Evolutionary conservation across 2,888 invertebrate genomes (phyloP), one percentile per base, ranked within the genome.

Genomic region (Blastobasis lacticolella): DNA sequence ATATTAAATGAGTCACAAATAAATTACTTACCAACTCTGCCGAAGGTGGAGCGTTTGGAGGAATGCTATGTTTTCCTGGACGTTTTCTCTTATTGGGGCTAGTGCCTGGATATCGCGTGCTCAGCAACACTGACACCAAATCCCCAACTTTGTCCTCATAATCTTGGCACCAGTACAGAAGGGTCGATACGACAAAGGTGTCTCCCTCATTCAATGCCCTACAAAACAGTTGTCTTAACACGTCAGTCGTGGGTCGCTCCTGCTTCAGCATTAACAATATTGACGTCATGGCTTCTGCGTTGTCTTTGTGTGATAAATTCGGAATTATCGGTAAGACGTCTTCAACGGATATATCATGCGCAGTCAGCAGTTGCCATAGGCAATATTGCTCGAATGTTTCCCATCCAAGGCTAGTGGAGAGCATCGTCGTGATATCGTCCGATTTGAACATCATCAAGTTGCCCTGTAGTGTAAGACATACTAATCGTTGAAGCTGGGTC

Each of bases 381-480:
- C 97, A 98, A 75, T 96, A 94, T 81, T 99, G 99, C 79, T 99
- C 98, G 66, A 97, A 96, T 3, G 98, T 97, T 83, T 99, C 98
- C 97, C 98, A 99, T 53, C 92, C 91, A 52, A 99, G 88, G 69
- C 97, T 98, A 45, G 94, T 93, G 55, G 94, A 94, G 63, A 95
- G 80, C 77, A 95, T 90, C 45, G 92, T 89, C 53, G 92, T 91
- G 46, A 95, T 90, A 52, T 93, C 93, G 63, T 95, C 95, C 44
- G 90, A 91, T 73, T 94, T 94, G 63, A 95, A 93, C 92, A 95
- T 94, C 70, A 92, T 92, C 55, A 95, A 80, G 67, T 94, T 95
- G 50, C 96, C 97, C 83, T 97, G 96, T 66, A 97, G 90, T 58
- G 98, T 95, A 71, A 95, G 92, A 79, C 97, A 97, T 57, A 98